Evolutionary conservation across 2,113 vertebrate species (phyloP).

Genomic region (Larimichthys crocea): DNA sequence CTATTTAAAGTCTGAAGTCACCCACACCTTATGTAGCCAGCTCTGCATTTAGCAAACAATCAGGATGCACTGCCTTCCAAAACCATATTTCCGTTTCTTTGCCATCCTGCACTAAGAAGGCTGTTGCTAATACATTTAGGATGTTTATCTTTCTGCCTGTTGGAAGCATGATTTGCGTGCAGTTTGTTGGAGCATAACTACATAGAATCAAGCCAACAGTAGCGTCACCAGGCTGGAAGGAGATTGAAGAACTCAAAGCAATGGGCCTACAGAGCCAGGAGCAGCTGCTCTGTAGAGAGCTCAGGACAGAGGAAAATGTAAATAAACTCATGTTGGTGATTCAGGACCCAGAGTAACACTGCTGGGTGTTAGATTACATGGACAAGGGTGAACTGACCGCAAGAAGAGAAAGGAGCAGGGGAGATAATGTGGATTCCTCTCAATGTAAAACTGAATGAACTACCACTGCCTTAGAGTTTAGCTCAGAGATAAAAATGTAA

Average conservation of each 20-base stretch:
- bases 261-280: slow-evolving; percentile 20
- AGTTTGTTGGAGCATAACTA: slow-evolving; percentile 56
- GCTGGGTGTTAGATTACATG: slow-evolving; percentile 17
- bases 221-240: slow-evolving; percentile 46
- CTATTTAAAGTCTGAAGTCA: slow-evolving; percentile 79
- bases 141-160: slow-evolving; percentile 49
- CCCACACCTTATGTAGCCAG: slow-evolving; percentile 41
- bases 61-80: slow-evolving; percentile 35
- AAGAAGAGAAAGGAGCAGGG: slow-evolving; percentile 24
- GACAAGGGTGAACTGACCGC: slow-evolving; percentile 27
- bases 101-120: slow-evolving; percentile 11
- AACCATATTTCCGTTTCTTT: slow-evolving; percentile 46
- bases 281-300: slow-evolving; percentile 31
- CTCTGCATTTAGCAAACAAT: slow-evolving; percentile 42
- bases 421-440: slow-evolving; percentile 13
- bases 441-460: slow-evolving; percentile 5
- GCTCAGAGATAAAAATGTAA: neutral
- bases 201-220: slow-evolving; percentile 51
- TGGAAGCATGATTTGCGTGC: slow-evolving; percentile 45
- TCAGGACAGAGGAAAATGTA: slow-evolving; percentile 49
- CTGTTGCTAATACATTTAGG: slow-evolving; percentile 30
- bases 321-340: slow-evolving; percentile 37
- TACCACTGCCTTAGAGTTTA: neutral
- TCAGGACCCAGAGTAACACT: slow-evolving; percentile 31
- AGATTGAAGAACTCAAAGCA: slow-evolving; percentile 37